Conservation (phyloP, 1,140 invertebrate genomes). For the Pinna nobilis region DNA sequence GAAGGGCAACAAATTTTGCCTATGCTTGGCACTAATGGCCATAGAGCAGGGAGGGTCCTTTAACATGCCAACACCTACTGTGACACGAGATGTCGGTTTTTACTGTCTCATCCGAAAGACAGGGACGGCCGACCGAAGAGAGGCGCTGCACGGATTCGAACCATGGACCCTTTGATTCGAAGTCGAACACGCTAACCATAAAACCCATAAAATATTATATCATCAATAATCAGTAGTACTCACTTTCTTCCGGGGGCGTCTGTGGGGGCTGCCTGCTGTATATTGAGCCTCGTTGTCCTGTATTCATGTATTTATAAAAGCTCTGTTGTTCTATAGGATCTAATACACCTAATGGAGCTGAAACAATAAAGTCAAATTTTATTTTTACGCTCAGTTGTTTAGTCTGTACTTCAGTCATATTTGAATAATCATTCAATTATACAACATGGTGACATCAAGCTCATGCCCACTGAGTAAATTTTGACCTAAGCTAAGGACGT, state of each 20-base stretch:
- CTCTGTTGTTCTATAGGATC: slow-evolving; percentile 68
- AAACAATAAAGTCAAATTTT: slow-evolving; percentile 11
- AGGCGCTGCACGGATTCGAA: no score
- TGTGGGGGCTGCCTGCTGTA: slow-evolving; percentile 35
- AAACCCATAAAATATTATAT: no score
- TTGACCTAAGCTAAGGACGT: background rate
- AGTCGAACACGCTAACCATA: no score
- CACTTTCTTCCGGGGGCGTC: slow-evolving; percentile 22
- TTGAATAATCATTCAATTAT: no score
- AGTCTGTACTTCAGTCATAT: background rate
- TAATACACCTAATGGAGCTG: slow-evolving; percentile 63
- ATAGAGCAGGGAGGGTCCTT: no score
- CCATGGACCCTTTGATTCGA: no score
- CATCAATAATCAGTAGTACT: background rate
- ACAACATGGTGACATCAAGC: background rate
- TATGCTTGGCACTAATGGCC: no score
- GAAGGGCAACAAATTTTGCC: no score
- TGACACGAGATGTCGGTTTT: no score
- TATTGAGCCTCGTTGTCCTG: slow-evolving; percentile 61
- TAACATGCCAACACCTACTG: no score
- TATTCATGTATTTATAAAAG: slow-evolving; percentile 69
- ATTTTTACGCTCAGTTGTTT: background rate
- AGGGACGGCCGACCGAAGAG: no score
- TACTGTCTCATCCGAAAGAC: no score
- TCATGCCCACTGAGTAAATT: background rate